Base-by-base conservation (phyloP, 2,113 vertebrate species). In the Gnathonemus echidnorhynchus region DNA sequence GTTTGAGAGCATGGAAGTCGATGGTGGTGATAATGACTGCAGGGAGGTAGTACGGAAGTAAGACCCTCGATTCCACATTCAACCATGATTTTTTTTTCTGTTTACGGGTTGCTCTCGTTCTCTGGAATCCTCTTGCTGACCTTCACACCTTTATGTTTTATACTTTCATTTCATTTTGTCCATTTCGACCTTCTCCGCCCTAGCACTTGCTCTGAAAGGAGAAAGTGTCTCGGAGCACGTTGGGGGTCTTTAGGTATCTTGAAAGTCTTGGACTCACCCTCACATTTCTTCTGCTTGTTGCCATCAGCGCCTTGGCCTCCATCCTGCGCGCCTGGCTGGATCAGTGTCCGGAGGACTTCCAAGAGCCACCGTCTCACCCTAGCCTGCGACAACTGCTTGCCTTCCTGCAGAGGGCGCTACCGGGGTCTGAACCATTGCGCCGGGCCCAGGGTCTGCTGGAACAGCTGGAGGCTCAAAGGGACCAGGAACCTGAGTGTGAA, bases 331-430 rank as follows among this genome's bases (percentile, higher is more conserved):
- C 97, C 90, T 99, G 98, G 98, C 94, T 99, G 1, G 97, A 99
- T 92, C 98, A 99, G 87, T 99, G 97, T 91, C 95, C 97, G 0
- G 98, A 99, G 90, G 98, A 99, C 93, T 99, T 99, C 95, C 95
- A 96, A 90, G 97, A 99, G 90, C 96, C 97, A 0, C 97, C 98
- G 0, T 92, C 95, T 77, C 97, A 98, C 94, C 92, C 95, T 0
- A 97, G 96, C 89, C 95, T 99, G 89, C 96, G 94, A 91, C 96
- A 96, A 90, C 90, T 98, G 88, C 94, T 97, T 94, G 95, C 92
- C 50, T 98, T 98, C 92, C 95, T 99, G 93, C 95, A 95, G 88
- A 95, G 50, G 91, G 92, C 93, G 15, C 96, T 98, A 92, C 96
- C 98, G 0, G 96, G 96, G 39, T 99, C 97, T 0, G 98, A 98